Percentiles rank a stretch among this genome's conserved stretches.
Conservation (phyloP, 2,797 vertebrate species). For the Octomys mimax region DNA sequence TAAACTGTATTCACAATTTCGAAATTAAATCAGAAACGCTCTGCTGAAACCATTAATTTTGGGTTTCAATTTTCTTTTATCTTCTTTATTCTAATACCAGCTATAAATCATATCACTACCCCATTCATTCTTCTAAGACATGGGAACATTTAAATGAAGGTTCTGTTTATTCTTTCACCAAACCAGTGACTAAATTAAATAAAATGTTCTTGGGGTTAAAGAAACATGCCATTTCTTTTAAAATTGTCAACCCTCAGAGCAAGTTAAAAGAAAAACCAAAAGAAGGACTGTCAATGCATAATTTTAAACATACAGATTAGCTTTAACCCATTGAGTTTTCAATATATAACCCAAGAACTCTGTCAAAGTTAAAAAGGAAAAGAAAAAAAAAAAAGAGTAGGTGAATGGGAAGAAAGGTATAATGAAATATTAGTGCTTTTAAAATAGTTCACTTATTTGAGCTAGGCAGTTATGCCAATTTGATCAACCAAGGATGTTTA, state of each 20-base stretch:
- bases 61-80: constrained; percentile 79
- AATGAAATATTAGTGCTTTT: constrained; percentile 44
- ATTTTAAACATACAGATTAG: constrained; percentile 66
- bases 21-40: constrained; percentile 79
- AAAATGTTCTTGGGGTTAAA: constrained; percentile 78
- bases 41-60: constrained; percentile 81
- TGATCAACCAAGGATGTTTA: constrained; percentile 47
- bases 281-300: not conserved
- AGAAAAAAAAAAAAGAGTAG: constrained; percentile 43
- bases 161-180: constrained; percentile 84
- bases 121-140: constrained; percentile 79
- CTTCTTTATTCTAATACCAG: constrained; percentile 75
- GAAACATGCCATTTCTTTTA: constrained; percentile 58
- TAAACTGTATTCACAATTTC: constrained; percentile 56
- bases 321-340: constrained; percentile 51
- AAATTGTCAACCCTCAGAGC: constrained; percentile 51
- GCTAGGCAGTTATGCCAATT: constrained; percentile 43
- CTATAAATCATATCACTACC: constrained; percentile 80
- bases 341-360: constrained; percentile 50
- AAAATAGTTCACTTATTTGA: constrained; percentile 40
- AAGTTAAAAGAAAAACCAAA: constrained; percentile 54
- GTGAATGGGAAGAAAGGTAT: not conserved
- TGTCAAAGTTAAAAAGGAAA: constrained; percentile 54
- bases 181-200: constrained; percentile 79
- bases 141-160: constrained; percentile 77